Evolutionary conservation across 2,113 vertebrate species (phyloP), one percentile per base, ranked within the genome.

Genomic region (Stegastes partitus): DNA sequence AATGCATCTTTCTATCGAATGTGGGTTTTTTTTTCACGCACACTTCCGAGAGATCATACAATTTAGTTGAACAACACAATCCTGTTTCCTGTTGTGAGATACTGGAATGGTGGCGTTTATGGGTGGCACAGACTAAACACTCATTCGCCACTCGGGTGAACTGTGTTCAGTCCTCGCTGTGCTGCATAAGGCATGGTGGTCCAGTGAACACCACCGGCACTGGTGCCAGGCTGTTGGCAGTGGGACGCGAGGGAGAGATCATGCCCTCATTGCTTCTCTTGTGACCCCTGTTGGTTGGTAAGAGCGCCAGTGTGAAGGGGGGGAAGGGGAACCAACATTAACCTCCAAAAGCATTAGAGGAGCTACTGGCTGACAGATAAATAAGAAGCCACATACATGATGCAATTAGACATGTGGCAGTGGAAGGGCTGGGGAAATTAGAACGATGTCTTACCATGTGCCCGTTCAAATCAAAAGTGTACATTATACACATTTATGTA

Each of bases 141-240:
- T 2, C 31, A 25, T 18, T 14, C 18, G 11, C 50, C 39, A 81
- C 1, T 21, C 31, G 22, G 42, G 22, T 54, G 42, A 61, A 73
- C 55, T 51, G 19, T 42, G n/a, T 49, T 77, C 16, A 19, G 10
- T n/a, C 28, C 53, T 22, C 21, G 61, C 28, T 54, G 55, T 61
- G 37, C 44, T 58, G 59, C 42, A 65, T 15, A 53, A 22, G 18
- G 19, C 42, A 8, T 49, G 42, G 15, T 57, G 55, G 19, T 50
- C 22, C 51, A 55, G 15, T 19, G 5, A 57, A 58, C 47, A n/a
- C 6, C 19, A 9, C 6, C 50, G 28, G 28, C 21, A 70, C 3
- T 7, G 47, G 18, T 49, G 47, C 47, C 47, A 19, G 18, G 25
- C 3, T 50, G 49, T 44, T 23, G 0, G 5, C 56, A n/a, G 15